Percentiles rank a stretch among this genome's conserved stretches.
phyloP scores from a whole-genome alignment of 2,797 vertebrate genomes.

The Pipistrellus nathusii region DNA sequence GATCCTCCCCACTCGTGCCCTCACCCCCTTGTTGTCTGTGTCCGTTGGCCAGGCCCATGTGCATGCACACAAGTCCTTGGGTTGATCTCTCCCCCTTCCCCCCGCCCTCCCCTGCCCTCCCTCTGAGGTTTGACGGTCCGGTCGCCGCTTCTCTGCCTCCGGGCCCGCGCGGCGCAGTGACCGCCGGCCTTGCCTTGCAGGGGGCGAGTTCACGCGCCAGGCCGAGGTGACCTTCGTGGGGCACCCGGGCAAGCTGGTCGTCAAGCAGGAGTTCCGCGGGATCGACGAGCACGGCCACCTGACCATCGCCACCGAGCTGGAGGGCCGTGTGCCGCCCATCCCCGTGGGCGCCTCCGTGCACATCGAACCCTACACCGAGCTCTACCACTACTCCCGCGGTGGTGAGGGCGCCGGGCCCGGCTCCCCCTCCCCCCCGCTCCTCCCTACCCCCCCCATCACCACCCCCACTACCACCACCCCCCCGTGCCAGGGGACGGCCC shows the following conservation, averaged over 20 bases:
- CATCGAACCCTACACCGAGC: conserved; percentile 93
- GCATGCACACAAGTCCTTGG: too few relatives aligned
- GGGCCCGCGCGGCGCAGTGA: neutral
- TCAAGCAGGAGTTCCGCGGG: conserved; percentile 94
- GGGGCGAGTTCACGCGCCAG: conserved; percentile 94
- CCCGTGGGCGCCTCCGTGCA: conserved; percentile 89
- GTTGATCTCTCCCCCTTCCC: too few relatives aligned
- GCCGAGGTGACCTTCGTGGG: conserved; percentile 95
- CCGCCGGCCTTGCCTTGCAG: conserved; percentile 84
- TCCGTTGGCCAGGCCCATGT: too few relatives aligned
- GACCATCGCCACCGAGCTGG: conserved; percentile 92
- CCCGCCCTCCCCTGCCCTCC: too few relatives aligned
- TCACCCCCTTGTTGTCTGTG: too few relatives aligned
- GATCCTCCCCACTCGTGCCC: too few relatives aligned
- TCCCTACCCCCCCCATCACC: too few relatives aligned
- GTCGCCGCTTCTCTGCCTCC: too few relatives aligned
- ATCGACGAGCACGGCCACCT: conserved; percentile 96
- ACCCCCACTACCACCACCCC: too few relatives aligned
- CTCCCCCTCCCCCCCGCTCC: neutral
- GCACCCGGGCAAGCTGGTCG: conserved; percentile 91
- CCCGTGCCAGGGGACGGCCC: too few relatives aligned
- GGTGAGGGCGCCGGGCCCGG: conserved; percentile 86
- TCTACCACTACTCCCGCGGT: conserved; percentile 94
- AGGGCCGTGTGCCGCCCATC: conserved; percentile 92
- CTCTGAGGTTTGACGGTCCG: too few relatives aligned